Evolutionary conservation across 2,888 invertebrate genomes (phyloP), one percentile per base, ranked within the genome.

Genomic region (Teinopalpus imperialis): DNA sequence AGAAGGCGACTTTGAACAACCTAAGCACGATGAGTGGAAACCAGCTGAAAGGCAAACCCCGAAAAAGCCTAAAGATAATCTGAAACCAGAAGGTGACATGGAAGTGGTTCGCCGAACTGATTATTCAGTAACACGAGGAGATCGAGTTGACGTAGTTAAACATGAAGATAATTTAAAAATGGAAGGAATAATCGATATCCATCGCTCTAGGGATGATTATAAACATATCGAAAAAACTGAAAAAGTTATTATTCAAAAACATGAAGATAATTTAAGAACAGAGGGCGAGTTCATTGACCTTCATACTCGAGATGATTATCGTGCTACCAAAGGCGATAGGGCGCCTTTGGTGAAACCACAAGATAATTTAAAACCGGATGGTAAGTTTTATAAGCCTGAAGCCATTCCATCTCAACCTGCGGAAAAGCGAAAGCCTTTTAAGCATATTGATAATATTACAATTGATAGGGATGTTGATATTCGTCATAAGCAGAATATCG

Each of bases 131-230:
- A 86, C 89, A 12, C 81, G 81, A 41, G 92, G 91, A 3, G 93
- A 94, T 63, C 80, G 92, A 42, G 89, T 90, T 1, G 90, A 92
- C 45, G 73, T 92, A 1, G 89, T 92, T 1, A 89, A 69, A 61
- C 92, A 90, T 53, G 91, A 92, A 69, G 94, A 94, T 66, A 92
- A 94, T 65, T 74, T 94, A 1, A 91, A 87, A 64, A 91, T 94
- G 90, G 93, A 93, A 69, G 94, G 94, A 1, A 90, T 82, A 36
- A 89, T 92, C 39, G 88, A 90, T 52, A 64, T 77, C 5, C 82
- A 78, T 55, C 82, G 90, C 13, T 86, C 89, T 8, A 80, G 91
- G 40, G 91, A 91, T 59, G 91, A 91, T 57, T 90, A 88, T 57
- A 90, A 90, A 53, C 88, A 82, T 40, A 80, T 90, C 8, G 88